A percentile compares a stretch with the other conserved stretches of the same genome.
Evolutionary conservation across 2,113 vertebrate species (phyloP).

Genomic region (Orientallactaga bullata): DNA sequence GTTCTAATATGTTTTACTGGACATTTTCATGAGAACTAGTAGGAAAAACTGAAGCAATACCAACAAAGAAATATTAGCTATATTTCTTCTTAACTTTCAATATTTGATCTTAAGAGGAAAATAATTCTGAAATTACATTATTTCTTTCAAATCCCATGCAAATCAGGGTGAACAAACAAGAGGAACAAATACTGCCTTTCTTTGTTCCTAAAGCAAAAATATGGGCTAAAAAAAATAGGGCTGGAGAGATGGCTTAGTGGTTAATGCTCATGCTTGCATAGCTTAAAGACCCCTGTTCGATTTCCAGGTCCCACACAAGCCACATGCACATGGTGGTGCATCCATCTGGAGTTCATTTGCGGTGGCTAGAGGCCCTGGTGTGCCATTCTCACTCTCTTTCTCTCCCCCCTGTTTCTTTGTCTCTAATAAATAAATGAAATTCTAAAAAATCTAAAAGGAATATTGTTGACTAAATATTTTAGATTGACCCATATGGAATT

Average conservation of each 20-base stretch:
- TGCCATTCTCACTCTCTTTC: no score
- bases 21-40: not conserved
- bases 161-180: not conserved
- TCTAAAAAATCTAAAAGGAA: no score
- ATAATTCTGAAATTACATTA: not conserved
- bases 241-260: no score
- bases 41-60: not conserved
- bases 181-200: not conserved
- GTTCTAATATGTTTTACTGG: not conserved
- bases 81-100: not conserved
- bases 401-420: no score
- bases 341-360: no score
- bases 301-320: no score
- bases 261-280: no score
- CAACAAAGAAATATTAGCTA: not conserved
- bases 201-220: slow-evolving; percentile 28
- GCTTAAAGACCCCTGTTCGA: no score
- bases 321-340: no score
- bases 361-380: no score
- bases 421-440: no score
- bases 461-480: not conserved
- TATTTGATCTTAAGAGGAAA: not conserved
- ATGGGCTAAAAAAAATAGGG: no score
- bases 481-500: not conserved
- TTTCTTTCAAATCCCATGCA: not conserved